Evolutionary conservation across 1,140 invertebrate species (phyloP), one percentile per base, ranked within the genome.

Genomic region (Philaenus spumarius): DNA sequence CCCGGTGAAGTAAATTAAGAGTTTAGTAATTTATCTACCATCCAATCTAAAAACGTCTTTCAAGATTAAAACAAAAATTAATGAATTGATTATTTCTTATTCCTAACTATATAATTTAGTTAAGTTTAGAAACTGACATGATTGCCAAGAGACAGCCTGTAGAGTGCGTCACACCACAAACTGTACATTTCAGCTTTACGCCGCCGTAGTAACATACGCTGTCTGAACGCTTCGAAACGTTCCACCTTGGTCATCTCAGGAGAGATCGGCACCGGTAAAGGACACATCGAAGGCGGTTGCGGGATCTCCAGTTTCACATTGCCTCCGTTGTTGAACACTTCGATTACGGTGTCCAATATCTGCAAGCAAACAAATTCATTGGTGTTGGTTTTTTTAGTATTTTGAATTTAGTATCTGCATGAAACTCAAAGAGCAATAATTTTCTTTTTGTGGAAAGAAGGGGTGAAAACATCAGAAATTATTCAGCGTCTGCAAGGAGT

Each of bases 121-220:
- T n/a, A n/a, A n/a, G n/a, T n/a, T n/a, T n/a, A n/a, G 9, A 53
- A 56, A 78, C 80, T 78, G 76, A 93, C 89, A 73, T 96, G 89
- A 79, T 97, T 91, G 0, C 96, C 95, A 39, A 99, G 76, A 1
- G 94, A 97, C n/a, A 99, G 73, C 63, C 89, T 84, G 68, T 98
- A 98, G 0, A 97, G 78, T 34, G 87, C 81, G 73, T 95, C 94
- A 69, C 93, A 97, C 95, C 95, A 98, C 22, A 98, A 75, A 47
- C 91, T 92, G 72, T 91, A 90, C 85, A 91, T 89, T 69, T 98
- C 95, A 14, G 81, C 81, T 66, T 85, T 84, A 55, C 80, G 80
- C 54, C 87, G 77, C 55, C 79, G 80, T 46, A 86, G 71, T 11
- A 80, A 76, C 3, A 86, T 65, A 52, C 82, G 77, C 12, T 83